Conservation (phyloP, 2,888 invertebrate genomes). For the Aspidapion aeneum region DNA sequence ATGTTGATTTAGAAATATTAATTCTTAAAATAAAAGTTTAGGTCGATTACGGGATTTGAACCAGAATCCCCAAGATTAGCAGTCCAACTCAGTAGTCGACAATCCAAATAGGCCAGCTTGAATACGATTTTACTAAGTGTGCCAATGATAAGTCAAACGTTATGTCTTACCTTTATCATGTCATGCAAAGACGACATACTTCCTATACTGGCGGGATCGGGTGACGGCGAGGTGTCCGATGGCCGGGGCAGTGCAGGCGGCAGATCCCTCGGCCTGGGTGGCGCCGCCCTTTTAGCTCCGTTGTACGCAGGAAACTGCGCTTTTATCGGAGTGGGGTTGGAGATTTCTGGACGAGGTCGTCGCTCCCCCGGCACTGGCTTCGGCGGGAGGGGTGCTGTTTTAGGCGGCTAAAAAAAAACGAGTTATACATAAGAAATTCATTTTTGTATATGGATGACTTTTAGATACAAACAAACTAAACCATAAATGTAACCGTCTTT, state of each 20-base stretch:
- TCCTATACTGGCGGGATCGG: conserved; percentile 65
- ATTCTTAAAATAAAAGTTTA: too few relatives aligned
- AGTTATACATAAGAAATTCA: too few relatives aligned
- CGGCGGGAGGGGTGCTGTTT: conserved; percentile 51
- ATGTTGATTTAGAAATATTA: too few relatives aligned
- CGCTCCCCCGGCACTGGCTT: conserved; percentile 48
- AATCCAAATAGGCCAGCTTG: too few relatives aligned
- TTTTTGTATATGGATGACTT: too few relatives aligned
- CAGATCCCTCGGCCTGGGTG: conserved; percentile 56
- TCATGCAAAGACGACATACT: conserved; percentile 76
- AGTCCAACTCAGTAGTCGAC: too few relatives aligned
- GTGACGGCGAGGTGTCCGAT: conserved; percentile 45
- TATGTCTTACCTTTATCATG: conserved; percentile 57
- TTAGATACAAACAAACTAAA: too few relatives aligned
- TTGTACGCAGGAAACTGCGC: conserved; percentile 51
- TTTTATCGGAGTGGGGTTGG: conserved; percentile 46
- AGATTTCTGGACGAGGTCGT: conserved; percentile 41
- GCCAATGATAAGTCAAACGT: neutral
- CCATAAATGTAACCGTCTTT: too few relatives aligned
- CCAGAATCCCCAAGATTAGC: too few relatives aligned
- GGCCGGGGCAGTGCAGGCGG: conserved; percentile 58
- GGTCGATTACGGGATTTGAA: too few relatives aligned
- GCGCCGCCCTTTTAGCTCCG: conserved; percentile 53
- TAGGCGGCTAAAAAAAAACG: conserved; percentile 34
- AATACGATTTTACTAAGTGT: too few relatives aligned